Evolutionary conservation across 2,797 vertebrate species (phyloP).

Genomic region (Pseudotriccus pelzelni): DNA sequence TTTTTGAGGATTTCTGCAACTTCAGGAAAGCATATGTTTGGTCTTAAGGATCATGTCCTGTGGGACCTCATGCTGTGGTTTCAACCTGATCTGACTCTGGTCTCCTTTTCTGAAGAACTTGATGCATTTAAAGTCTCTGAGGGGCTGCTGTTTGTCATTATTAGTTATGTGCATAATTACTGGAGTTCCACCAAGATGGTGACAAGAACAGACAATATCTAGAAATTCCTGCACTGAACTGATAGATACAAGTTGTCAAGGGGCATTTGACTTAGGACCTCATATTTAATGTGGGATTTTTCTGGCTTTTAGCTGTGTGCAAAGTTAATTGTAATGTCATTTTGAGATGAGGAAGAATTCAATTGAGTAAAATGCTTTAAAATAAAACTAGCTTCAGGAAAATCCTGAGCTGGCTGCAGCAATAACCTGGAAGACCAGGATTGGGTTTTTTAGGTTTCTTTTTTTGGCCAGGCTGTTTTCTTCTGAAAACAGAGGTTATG

Average conservation of each 20-base stretch:
- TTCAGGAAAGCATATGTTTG: conserved; percentile 71
- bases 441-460: not conserved
- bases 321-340: not conserved
- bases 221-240: not conserved
- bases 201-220: not conserved
- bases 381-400: not conserved
- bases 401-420: not conserved
- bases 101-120: conserved; percentile 29
- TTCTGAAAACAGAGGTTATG: not conserved
- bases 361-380: not conserved
- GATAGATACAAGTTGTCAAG: not conserved
- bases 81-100: conserved; percentile 33
- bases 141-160: not conserved
- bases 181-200: not conserved
- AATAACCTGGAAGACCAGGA: not conserved
- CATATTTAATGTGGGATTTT: not conserved
- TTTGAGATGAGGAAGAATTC: not conserved
- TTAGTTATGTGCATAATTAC: not conserved
- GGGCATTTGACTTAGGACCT: not conserved
- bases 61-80: conserved; percentile 37
- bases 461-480: not conserved
- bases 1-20: conserved; percentile 61
- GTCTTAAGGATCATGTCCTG: conserved; percentile 39
- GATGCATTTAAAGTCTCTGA: conserved; percentile 22
- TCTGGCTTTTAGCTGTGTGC: not conserved